Percentiles rank a stretch among this genome's conserved stretches.
Evolutionary conservation across 2,888 invertebrate genomes (phyloP).

Genomic region (Oasisia sp.): DNA sequence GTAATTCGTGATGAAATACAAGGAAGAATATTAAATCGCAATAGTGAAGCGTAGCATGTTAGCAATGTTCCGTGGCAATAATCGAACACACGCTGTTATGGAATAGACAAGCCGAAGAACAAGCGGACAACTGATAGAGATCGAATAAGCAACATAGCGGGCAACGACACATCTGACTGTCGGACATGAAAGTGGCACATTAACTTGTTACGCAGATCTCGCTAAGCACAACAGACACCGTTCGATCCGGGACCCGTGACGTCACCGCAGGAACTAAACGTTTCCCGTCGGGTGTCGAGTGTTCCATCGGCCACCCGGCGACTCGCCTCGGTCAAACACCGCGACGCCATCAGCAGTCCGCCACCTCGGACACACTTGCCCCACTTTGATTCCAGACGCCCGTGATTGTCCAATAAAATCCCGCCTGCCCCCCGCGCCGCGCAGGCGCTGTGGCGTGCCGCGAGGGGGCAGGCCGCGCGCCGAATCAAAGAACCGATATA

Average conservation of each 20-base stretch:
- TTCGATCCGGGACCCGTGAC: neutral
- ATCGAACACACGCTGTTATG: neutral
- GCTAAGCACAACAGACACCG: neutral
- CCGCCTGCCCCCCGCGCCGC: neutral
- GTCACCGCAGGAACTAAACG: neutral
- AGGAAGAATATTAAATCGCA: neutral
- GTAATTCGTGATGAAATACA: neutral
- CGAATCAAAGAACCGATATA: slow-evolving; percentile 13
- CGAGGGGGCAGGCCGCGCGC: slow-evolving; percentile 7
- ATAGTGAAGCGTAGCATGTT: neutral
- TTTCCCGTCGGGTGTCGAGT: neutral
- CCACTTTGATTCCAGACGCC: neutral
- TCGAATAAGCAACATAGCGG: neutral
- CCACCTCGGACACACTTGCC: neutral
- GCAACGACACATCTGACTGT: neutral
- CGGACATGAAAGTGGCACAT: neutral
- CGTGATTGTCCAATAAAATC: neutral
- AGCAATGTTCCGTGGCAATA: neutral
- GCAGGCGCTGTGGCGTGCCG: neutral
- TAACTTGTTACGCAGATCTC: neutral
- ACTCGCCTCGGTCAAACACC: neutral
- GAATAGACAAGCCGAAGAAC: neutral
- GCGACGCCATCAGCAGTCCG: neutral
- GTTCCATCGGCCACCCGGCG: neutral
- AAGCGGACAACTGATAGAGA: neutral